Evolutionary conservation across 2,113 vertebrate genomes (phyloP).

Genomic region (Dasypus novemcinctus): DNA sequence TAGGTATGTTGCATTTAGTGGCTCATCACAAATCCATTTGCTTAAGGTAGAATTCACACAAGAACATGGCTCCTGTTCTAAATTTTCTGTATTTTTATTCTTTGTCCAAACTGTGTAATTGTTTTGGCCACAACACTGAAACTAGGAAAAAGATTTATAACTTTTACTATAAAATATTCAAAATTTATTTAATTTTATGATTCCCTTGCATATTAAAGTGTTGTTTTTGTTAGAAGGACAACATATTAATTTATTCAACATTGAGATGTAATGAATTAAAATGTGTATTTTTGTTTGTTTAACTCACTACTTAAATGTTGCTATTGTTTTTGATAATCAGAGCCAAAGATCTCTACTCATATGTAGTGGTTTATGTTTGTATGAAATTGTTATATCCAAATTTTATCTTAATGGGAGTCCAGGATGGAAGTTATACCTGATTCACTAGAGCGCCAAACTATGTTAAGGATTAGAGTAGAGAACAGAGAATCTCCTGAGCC

Average conservation of each 20-base stretch:
- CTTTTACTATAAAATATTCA: conserved; percentile 41
- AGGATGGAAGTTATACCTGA: background rate
- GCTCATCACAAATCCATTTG: conserved; percentile 69
- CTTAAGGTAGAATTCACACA: conserved; percentile 59
- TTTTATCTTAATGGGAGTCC: background rate
- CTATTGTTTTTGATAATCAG: background rate
- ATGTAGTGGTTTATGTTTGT: background rate
- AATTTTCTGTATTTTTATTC: conserved; percentile 66
- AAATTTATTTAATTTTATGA: background rate
- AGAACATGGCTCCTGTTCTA: conserved; percentile 64
- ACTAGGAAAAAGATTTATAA: conserved; percentile 58
- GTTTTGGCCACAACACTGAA: conserved; percentile 76
- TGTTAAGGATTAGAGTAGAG: background rate
- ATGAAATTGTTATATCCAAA: background rate
- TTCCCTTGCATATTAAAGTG: background rate
- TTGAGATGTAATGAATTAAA: background rate
- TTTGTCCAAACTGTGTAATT: conserved; percentile 71
- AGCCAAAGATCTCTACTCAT: background rate
- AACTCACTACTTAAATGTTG: background rate
- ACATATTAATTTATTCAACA: background rate
- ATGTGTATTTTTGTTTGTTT: background rate
- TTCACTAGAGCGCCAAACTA: background rate
- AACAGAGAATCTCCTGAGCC: background rate
- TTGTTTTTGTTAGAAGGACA: background rate
- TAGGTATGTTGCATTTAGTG: conserved; percentile 23